phyloP scores from a whole-genome alignment of 2,113 vertebrate species.

The Sorex fumeus region DNA sequence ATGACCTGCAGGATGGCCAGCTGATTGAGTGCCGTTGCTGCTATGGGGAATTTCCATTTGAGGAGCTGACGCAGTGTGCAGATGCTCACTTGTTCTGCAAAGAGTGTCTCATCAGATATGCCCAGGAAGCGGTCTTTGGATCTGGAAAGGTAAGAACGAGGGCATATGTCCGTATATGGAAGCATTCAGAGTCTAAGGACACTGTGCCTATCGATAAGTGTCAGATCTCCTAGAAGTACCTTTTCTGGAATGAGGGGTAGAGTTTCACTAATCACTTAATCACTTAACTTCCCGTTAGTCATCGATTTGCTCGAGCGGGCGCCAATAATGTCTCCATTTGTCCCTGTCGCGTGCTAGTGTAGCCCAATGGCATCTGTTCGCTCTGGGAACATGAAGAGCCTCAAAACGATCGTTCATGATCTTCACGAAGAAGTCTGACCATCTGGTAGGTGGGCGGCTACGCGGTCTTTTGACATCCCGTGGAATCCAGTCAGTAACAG shows the following conservation, averaged over 20 bases:
- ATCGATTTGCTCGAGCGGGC: too few species aligned
- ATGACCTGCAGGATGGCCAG: constrained; percentile 93
- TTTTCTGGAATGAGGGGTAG: not conserved
- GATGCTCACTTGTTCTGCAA: constrained; percentile 99
- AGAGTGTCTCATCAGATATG: constrained; percentile 98
- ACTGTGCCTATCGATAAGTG: fast-evolving
- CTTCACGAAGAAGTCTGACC: too few species aligned
- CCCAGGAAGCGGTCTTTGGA: constrained; percentile 98
- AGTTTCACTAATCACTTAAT: not conserved
- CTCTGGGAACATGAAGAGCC: too few species aligned
- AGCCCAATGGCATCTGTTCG: too few species aligned
- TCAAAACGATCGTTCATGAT: too few species aligned
- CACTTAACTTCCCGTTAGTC: too few species aligned
- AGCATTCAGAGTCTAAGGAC: not conserved
- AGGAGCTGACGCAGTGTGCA: constrained; percentile 97
- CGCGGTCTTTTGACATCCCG: too few species aligned
- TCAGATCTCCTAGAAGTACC: not conserved
- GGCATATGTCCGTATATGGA: not conserved
- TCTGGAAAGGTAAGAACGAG: constrained; percentile 92
- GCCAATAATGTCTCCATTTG: too few species aligned
- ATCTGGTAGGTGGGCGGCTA: too few species aligned
- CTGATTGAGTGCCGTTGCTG: constrained; percentile 98
- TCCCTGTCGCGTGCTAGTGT: too few species aligned
- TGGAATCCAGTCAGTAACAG: too few species aligned
- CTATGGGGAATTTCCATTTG: constrained; percentile 97